Base-by-base conservation (phyloP, 2,888 invertebrate species). In the Sarcophaga subvicina region DNA sequence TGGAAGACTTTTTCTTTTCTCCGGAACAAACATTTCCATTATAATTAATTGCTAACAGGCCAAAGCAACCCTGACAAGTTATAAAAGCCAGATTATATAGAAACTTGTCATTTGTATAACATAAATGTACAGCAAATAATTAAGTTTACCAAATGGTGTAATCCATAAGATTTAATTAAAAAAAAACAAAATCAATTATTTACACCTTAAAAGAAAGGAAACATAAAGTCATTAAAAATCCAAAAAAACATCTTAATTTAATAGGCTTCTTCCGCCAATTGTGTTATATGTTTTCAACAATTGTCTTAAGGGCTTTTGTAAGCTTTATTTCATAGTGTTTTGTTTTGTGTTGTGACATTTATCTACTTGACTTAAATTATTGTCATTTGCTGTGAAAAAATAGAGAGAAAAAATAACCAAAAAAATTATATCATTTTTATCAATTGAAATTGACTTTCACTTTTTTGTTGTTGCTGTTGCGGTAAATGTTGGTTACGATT, bases 391-490 rank as follows among this genome's bases (percentile, higher is more conserved):
- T 27, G 27, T 60, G 47, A 49, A 12, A 12, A 66, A 49, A 22
- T 20, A 20, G 20, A 22, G 22, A 22, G 22, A 22, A 71, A 49
- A 45, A 27, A 62, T n/a, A 8, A 63, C 0, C 20, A 14, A 62
- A 22, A 54, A 71, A 85, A 85, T 77, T 67, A 49, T 85, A 84
- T 76, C 60, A 80, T 76, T 71, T 85, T 25, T 54, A 66, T 71
- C 67, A 47, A 22, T 73, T 37, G 37, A 37, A 80, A 80, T 71
- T 84, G 66, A 85, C 84, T 85, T 85, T 84, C 84, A 84, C 84
- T 84, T 84, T 80, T 84, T 63, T 49, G 20, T 45, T 63, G 49
- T 75, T 59, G 25, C 25, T 62, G 17, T 22, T 62, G 14, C 17
- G 14, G 59, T n/a, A 37, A 59, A 59, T 62, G 22, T 62, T 78